Evolutionary conservation across 2,797 vertebrate genomes (phyloP), one percentile per base, ranked within the genome.

Genomic region (Sebastes vulpes): DNA sequence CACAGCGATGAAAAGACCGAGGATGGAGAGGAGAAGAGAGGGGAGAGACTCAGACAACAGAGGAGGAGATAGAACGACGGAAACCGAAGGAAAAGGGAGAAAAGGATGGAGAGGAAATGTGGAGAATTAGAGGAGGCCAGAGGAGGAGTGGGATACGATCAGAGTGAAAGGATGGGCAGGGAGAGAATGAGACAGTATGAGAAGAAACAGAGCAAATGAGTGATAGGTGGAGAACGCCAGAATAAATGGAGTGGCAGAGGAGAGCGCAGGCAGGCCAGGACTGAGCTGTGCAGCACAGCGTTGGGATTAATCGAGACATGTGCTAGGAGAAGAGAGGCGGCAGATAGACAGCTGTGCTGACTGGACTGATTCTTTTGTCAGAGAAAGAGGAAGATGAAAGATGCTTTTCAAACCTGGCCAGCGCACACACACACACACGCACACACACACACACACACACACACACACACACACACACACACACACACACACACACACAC

Each of bases 281-380:
- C 48, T 54, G 79, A 81, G 77, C 83, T 46, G 69, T 65, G 65
- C 54, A 21, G 81, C 65, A 69, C 14, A 5, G 60, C 57, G 31
- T 25, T 46, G 26, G 77, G 89, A 91, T 92, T 86, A 81, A 75
- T 81, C 0, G 21, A 81, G 85, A 89, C 84, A 12, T 74, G 76
- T 79, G 86, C 75, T 67, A 38, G 80, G 57, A 59, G 78, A 63
- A 75, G 72, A 80, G 79, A 79, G 79, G 82, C 29, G 9, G 68
- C 79, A 90, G 89, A 91, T 68, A 85, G 89, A 91, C 88, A 89
- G 71, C 82, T 92, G 90, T 90, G 86, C 84, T 91, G 88, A 91
- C 91, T 79, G 79, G 87, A 86, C 88, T 35, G n/a, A 88, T 95
- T 90, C 87, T 69, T 88, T 90, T 91, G 82, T 91, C 68, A 72